phyloP scores from a whole-genome alignment of 1,140 invertebrate genomes.

The Anthonomus grandis region DNA sequence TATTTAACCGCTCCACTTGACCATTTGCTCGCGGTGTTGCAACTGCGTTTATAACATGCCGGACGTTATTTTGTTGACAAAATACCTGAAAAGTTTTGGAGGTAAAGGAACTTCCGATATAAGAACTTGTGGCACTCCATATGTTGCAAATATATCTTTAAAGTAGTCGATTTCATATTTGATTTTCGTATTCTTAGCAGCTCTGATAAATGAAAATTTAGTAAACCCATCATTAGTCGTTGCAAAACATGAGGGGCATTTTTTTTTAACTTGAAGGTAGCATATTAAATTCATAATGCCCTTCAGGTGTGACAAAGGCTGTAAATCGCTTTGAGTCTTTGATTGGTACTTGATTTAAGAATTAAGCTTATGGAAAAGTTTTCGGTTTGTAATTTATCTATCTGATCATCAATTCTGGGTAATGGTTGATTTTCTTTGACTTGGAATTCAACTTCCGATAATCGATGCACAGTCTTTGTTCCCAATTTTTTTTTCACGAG shows the following conservation, averaged over 20 bases:
- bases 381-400: not conserved
- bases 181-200: constrained; percentile 23
- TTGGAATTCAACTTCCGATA: not conserved
- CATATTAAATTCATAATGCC: constrained; percentile 14
- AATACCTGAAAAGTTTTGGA: too few species aligned
- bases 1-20: too few species aligned
- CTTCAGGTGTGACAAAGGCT: constrained; percentile 5
- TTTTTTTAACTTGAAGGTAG: not conserved
- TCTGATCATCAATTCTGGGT: not conserved
- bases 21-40: too few species aligned
- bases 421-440: not conserved
- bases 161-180: constrained; percentile 19
- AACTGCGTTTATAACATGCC: too few species aligned
- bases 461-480: not conserved
- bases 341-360: not conserved
- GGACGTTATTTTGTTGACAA: too few species aligned
- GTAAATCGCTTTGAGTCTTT: constrained; percentile 1
- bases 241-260: constrained; percentile 1
- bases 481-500: constrained; percentile 29
- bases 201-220: constrained; percentile 20
- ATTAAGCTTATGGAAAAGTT: not conserved
- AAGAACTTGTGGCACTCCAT: constrained; percentile 7
- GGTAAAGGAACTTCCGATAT: too few species aligned
- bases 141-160: constrained; percentile 19
- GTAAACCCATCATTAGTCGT: constrained; percentile 19